A percentile compares a stretch with the other conserved stretches of the same genome.
Evolutionary conservation across 2,888 invertebrate species (phyloP).

Genomic region (Neuroscelio doddi): DNA sequence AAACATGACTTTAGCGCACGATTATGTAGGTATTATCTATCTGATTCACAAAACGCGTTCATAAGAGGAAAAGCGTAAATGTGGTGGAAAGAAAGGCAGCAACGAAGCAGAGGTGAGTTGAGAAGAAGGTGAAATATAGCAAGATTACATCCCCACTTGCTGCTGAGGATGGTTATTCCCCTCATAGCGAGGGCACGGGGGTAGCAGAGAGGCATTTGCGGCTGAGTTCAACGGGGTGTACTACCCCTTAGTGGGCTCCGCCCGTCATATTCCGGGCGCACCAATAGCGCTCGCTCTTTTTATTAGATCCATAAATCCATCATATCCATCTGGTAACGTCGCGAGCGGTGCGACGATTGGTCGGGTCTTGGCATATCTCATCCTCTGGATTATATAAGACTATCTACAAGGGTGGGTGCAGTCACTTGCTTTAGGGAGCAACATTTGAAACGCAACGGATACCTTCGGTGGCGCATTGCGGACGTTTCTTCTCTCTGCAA

Average conservation of each 20-base stretch:
- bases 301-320: slow-evolving; percentile 89
- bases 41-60: slow-evolving; percentile 13
- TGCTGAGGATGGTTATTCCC: slow-evolving; percentile 51
- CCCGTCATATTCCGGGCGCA: slow-evolving; percentile 71
- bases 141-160: slow-evolving; percentile 48
- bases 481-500: slow-evolving; percentile 76
- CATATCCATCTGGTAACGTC: slow-evolving; percentile 74
- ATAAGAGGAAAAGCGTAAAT: slow-evolving; percentile 14
- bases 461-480: slow-evolving; percentile 71
- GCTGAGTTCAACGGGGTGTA: slow-evolving; percentile 66
- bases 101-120: slow-evolving; percentile 50
- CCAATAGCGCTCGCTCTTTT: slow-evolving; percentile 71
- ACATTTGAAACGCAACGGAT: slow-evolving; percentile 26
- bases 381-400: slow-evolving; percentile 39
- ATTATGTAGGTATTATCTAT: slow-evolving; percentile 3
- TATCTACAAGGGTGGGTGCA: slow-evolving; percentile 29
- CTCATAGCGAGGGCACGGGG: slow-evolving; percentile 53
- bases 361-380: slow-evolving; percentile 48
- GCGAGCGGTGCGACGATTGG: slow-evolving; percentile 54
- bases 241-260: slow-evolving; percentile 64
- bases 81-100: slow-evolving; percentile 17
- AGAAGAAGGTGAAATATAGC: slow-evolving; percentile 66
- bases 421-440: slow-evolving; percentile 18
- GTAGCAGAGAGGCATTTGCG: slow-evolving; percentile 59
- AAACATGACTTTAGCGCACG: slow-evolving; percentile 1